Conservation (phyloP, 1,140 invertebrate genomes). For the Pantala flavescens region DNA sequence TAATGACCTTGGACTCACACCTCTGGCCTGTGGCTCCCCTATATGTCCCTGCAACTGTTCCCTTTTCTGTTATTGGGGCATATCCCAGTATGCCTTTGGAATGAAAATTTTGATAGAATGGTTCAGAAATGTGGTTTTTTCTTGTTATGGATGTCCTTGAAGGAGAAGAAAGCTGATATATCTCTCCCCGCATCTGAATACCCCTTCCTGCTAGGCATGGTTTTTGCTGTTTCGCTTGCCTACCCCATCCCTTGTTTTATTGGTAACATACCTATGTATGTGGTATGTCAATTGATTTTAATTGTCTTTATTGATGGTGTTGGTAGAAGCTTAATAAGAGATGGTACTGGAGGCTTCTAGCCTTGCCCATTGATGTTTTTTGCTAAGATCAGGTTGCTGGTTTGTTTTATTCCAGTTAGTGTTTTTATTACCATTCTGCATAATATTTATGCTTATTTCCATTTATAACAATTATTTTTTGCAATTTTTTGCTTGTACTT, state of each 20-base stretch:
- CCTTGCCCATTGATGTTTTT: not conserved
- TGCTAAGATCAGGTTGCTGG: not conserved
- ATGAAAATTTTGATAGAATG: not conserved
- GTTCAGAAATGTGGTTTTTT: not conserved
- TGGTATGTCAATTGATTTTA: not conserved
- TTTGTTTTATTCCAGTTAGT: too few relatives aligned
- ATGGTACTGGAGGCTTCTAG: not conserved
- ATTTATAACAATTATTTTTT: too few relatives aligned
- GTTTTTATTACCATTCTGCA: too few relatives aligned
- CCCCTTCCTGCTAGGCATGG: not conserved
- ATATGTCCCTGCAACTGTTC: not conserved
- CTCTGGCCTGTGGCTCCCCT: conserved; percentile 1
- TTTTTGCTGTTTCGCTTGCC: not conserved
- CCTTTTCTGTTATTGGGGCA: not conserved
- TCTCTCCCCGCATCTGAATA: not conserved
- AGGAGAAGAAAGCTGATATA: not conserved
- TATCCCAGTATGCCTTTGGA: not conserved
- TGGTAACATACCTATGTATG: not conserved
- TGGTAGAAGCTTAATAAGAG: not conserved
- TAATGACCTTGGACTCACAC: not conserved
- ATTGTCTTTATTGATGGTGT: not conserved
- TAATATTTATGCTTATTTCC: too few relatives aligned
- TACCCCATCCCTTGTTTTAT: not conserved
- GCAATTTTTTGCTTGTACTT: too few relatives aligned
- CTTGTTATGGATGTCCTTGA: not conserved